phyloP scores from a whole-genome alignment of 2,797 vertebrate genomes.

The Austrolebias charrua region DNA sequence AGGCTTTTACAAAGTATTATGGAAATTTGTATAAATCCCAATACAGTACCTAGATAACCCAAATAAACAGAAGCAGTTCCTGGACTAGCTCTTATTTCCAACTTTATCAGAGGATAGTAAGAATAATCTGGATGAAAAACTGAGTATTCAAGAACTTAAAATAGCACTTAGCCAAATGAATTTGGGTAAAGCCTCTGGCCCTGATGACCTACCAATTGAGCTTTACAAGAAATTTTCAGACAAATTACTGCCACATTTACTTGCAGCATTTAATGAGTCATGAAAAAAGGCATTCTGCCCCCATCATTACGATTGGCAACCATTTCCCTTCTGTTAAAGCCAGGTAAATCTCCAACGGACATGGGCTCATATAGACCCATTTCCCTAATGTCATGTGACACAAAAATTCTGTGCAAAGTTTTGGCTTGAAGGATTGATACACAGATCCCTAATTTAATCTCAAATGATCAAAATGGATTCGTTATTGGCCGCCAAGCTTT shows the following conservation, averaged over 20 bases:
- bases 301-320: background rate
- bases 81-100: no score
- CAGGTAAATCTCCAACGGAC: background rate
- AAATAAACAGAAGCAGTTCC: no score
- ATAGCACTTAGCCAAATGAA: background rate
- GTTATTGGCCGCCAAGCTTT: background rate
- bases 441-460: background rate
- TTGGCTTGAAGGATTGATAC: background rate
- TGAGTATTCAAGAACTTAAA: background rate
- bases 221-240: background rate
- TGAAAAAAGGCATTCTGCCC: background rate
- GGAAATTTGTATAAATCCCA: background rate
- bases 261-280: background rate
- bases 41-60: background rate
- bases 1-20: background rate
- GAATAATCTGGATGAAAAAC: no score
- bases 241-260: background rate
- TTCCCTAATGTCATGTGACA: background rate
- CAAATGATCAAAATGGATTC: background rate
- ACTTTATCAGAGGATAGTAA: no score
- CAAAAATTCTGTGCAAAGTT: background rate
- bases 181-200: background rate
- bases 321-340: background rate
- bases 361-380: background rate
- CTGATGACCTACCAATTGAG: background rate